Conservation (phyloP, 2,113 vertebrate genomes). For the Pedionomus torquatus region DNA sequence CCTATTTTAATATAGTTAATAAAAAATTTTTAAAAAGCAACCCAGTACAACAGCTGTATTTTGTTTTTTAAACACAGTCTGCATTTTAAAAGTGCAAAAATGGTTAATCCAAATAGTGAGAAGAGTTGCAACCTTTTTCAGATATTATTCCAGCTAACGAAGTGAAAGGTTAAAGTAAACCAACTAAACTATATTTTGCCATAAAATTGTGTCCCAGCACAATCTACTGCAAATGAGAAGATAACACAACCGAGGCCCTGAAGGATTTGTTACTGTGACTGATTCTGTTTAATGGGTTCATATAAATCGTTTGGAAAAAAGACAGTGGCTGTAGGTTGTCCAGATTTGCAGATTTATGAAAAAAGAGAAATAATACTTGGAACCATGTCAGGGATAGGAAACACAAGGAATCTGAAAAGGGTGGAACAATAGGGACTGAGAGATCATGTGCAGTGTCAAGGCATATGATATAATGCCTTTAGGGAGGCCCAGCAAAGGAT, state of each 20-base stretch:
- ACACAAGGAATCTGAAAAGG: neutral
- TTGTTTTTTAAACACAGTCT: neutral
- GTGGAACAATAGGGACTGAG: constrained; percentile 13
- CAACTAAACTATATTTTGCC: neutral
- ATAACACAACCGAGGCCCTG: neutral
- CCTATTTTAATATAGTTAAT: neutral
- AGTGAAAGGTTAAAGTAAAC: constrained; percentile 31
- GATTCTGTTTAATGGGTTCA: neutral
- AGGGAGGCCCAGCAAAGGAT: constrained; percentile 27
- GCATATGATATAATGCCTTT: constrained; percentile 38
- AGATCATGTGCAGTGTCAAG: constrained; percentile 35
- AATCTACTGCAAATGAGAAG: neutral
- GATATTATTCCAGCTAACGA: neutral
- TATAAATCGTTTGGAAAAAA: constrained; percentile 13
- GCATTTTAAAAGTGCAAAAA: neutral
- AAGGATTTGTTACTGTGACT: neutral
- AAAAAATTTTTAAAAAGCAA: neutral
- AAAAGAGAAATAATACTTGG: constrained; percentile 2
- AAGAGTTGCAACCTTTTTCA: neutral
- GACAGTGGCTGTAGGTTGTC: neutral
- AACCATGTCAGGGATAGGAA: neutral
- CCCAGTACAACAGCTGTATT: neutral
- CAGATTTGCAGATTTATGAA: constrained; percentile 8
- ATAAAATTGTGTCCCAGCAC: constrained; percentile 1
- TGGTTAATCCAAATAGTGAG: neutral